Conservation (phyloP, 2,888 invertebrate species). For the Ormia ochracea region DNA sequence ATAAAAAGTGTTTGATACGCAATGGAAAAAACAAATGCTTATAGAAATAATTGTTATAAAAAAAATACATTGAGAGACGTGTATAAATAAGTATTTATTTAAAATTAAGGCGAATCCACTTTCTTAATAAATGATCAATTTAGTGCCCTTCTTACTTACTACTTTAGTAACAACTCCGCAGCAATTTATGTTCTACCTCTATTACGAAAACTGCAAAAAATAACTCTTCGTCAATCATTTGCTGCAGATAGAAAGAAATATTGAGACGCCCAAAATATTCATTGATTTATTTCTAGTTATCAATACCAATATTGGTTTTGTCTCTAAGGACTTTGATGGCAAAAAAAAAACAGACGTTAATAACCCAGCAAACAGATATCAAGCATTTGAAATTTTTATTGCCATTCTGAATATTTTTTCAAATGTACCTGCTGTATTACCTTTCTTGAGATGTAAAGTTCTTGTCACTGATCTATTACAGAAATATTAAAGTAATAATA, state of each 20-base stretch:
- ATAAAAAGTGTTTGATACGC: no score
- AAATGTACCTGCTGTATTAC: no score
- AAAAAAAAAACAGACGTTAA: not conserved
- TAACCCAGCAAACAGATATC: not conserved
- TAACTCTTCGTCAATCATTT: conserved; percentile 46
- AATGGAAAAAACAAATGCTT: no score
- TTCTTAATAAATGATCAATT: not conserved
- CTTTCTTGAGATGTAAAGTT: no score
- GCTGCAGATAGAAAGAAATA: not conserved
- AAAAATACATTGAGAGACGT: no score
- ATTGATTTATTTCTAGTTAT: conserved; percentile 58
- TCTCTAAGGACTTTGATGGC: conserved; percentile 45
- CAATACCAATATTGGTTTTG: conserved; percentile 54
- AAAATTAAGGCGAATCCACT: no score
- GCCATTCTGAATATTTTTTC: not conserved
- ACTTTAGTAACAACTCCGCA: not conserved
- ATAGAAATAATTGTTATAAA: no score
- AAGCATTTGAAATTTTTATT: not conserved
- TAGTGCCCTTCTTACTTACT: not conserved
- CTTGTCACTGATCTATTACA: no score
- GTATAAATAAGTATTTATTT: no score
- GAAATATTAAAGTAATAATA: no score
- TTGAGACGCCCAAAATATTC: conserved; percentile 3
- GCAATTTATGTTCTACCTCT: conserved; percentile 53
- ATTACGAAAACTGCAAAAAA: conserved; percentile 26